phyloP scores from a whole-genome alignment of 2,113 vertebrate species.

The Acrocephalus arundinaceus region DNA sequence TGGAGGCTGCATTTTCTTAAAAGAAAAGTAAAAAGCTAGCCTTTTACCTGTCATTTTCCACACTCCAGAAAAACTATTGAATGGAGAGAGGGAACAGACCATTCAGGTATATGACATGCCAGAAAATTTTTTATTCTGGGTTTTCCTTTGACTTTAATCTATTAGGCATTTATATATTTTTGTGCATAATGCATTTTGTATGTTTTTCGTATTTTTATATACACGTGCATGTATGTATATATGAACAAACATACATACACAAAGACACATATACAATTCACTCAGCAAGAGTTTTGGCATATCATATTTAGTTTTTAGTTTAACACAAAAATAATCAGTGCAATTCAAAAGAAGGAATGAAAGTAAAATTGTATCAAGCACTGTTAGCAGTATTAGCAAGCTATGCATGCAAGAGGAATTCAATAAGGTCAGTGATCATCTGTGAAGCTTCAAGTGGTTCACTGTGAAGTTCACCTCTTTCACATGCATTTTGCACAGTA shows the following conservation, averaged over 20 bases:
- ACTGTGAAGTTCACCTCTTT: background rate
- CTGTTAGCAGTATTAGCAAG: background rate
- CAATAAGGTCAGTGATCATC: background rate
- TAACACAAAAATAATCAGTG: background rate
- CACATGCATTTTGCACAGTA: background rate
- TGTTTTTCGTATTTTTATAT: background rate
- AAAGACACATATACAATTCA: background rate
- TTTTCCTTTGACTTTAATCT: background rate
- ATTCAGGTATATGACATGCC: background rate
- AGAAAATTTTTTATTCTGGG: background rate
- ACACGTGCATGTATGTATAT: background rate
- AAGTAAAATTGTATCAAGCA: background rate
- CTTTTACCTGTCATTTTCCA: background rate
- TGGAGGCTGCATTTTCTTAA: background rate
- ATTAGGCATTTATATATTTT: background rate
- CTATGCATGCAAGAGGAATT: background rate
- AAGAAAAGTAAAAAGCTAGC: background rate
- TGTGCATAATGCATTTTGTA: background rate
- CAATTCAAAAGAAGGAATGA: background rate
- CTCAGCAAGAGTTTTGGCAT: background rate
- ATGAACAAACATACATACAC: background rate
- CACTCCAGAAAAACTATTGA: background rate
- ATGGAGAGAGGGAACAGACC: background rate
- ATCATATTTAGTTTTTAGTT: background rate
- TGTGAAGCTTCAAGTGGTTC: background rate